Percentiles rank a stretch among this genome's conserved stretches.
Conservation (phyloP, 1,140 invertebrate species). For the Papilio aristodemus region DNA sequence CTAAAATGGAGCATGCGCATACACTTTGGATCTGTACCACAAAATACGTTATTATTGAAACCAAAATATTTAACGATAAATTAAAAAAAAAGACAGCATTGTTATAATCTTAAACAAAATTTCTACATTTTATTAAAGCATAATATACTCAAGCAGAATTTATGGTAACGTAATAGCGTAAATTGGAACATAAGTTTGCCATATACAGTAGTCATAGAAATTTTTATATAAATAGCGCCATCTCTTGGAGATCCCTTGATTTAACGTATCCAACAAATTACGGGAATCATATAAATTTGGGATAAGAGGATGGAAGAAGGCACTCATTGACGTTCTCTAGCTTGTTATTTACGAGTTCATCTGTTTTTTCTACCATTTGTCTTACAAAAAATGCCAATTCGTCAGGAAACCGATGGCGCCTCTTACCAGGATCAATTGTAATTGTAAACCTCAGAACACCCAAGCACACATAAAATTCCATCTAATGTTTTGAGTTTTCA, state of each 20-base stretch:
- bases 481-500: background rate
- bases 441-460: no score
- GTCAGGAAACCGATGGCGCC: no score
- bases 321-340: no score
- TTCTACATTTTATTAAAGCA: background rate
- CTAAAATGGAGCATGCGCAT: conserved; percentile 55
- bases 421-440: no score
- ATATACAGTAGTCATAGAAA: background rate
- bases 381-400: no score
- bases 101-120: background rate
- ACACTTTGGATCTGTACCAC: background rate
- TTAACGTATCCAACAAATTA: background rate
- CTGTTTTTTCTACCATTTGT: no score
- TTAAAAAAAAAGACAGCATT: background rate
- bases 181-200: conserved; percentile 1
- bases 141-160: background rate
- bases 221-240: background rate
- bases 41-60: background rate
- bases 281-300: background rate
- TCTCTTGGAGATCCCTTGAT: background rate
- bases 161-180: background rate
- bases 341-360: no score
- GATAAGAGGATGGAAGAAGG: no score
- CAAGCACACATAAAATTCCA: no score
- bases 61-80: background rate